phyloP scores from a whole-genome alignment of 2,888 invertebrate genomes.

The Lymantria dispar region DNA sequence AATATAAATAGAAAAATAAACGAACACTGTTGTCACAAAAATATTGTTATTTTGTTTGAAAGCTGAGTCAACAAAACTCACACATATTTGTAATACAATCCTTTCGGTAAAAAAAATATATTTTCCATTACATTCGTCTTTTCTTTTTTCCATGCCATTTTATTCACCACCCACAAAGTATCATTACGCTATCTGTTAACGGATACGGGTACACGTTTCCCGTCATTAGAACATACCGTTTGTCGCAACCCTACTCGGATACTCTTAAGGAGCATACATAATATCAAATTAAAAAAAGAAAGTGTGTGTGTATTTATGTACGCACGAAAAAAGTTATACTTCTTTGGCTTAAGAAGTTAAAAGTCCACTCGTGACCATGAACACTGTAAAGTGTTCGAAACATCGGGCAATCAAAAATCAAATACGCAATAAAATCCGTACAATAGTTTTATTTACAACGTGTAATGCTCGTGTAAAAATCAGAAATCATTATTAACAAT shows the following conservation, averaged over 20 bases:
- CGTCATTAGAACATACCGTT: conserved; percentile 39
- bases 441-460: no score
- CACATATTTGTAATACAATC: not conserved
- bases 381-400: no score
- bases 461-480: no score
- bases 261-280: conserved; percentile 15
- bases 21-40: not conserved
- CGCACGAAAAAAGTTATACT: no score
- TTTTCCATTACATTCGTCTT: conserved; percentile 14
- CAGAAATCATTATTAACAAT: no score
- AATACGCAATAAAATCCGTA: not conserved
- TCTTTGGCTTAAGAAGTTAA: no score
- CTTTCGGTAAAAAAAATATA: conserved; percentile 22
- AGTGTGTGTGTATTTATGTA: no score
- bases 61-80: not conserved
- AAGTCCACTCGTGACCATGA: no score
- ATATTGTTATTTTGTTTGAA: not conserved
- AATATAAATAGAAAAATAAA: not conserved
- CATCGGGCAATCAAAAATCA: no score
- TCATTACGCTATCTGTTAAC: conserved; percentile 36
- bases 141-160: conserved; percentile 1
- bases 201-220: conserved; percentile 33
- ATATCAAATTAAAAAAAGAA: not conserved
- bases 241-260: conserved; percentile 29
- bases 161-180: conserved; percentile 24